Evolutionary conservation across 2,113 vertebrate genomes (phyloP).

Genomic region (Thalassoma bifasciatum): DNA sequence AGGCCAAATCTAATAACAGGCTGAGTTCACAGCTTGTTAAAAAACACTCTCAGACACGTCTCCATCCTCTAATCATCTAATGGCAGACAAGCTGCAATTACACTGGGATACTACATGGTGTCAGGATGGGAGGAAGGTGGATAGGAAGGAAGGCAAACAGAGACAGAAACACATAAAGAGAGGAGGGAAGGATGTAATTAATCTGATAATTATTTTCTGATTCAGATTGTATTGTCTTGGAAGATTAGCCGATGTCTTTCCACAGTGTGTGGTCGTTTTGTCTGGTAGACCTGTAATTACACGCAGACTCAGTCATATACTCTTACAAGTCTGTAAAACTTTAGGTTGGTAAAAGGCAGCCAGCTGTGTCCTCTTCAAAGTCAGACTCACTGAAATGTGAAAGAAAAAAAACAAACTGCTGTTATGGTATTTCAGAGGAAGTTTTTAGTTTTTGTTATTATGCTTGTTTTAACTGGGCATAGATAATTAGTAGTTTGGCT

Average conservation of each 20-base stretch:
- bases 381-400: neutral
- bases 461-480: too few species aligned
- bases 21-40: conserved; percentile 34
- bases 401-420: neutral
- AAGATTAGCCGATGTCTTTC: neutral
- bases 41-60: conserved; percentile 34
- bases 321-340: conserved; percentile 10
- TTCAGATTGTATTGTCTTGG: neutral
- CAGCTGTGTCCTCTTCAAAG: conserved; percentile 34
- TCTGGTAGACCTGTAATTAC: conserved; percentile 29
- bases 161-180: conserved; percentile 1
- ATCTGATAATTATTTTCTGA: neutral
- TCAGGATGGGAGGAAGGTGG: neutral
- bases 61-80: conserved; percentile 47
- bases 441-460: too few species aligned
- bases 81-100: conserved; percentile 46
- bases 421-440: too few species aligned
- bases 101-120: conserved; percentile 10
- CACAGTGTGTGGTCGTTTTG: conserved; percentile 14
- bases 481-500: too few species aligned
- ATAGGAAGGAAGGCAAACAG: neutral
- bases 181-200: neutral
- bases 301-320: neutral
- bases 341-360: neutral
- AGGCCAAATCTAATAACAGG: conserved; percentile 24